These are phyloP conservation scores for Procambarus virginalis DNA, from an alignment of 1,140 invertebrate species.

Conservation along the genomic window DNA sequence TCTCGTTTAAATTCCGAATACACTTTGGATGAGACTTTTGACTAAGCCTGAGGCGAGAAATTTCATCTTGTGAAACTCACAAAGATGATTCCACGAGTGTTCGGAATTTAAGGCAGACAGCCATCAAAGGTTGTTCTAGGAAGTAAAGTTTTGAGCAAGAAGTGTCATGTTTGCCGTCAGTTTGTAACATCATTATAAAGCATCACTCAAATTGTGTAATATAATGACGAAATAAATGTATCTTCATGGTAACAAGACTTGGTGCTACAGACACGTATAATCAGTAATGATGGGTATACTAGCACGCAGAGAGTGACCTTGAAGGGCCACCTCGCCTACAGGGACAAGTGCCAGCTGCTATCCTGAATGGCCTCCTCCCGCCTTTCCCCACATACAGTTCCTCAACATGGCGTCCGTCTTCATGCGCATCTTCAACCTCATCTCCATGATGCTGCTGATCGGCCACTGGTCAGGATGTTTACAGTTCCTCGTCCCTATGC, in stretches of 20 bases:
- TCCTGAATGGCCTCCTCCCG: constrained; percentile 53
- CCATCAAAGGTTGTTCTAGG: constrained; percentile 40
- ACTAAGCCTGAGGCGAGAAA: not conserved
- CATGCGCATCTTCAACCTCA: constrained; percentile 99
- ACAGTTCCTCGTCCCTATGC: constrained; percentile 98
- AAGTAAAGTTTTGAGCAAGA: not conserved
- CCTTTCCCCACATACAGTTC: constrained; percentile 86
- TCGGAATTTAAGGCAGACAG: constrained; percentile 64
- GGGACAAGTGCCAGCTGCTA: constrained; percentile 49
- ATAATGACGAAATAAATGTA: not conserved
- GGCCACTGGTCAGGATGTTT: constrained; percentile 99
- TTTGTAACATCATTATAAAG: not conserved
- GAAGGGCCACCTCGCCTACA: not conserved
- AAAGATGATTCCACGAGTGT: not conserved
- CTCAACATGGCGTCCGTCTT: constrained; percentile 99
- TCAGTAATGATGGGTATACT: not conserved
- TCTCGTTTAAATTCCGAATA: constrained; percentile 63
- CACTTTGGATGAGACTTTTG: not conserved
- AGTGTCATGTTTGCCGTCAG: not conserved
- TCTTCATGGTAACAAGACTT: not conserved
- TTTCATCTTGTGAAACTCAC: not conserved
- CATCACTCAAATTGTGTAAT: not conserved
- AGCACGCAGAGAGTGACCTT: not conserved
- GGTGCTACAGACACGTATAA: not conserved
- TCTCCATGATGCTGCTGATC: constrained; percentile 99